These are phyloP conservation scores for Antennarius maculatus DNA, from an alignment of 2,797 vertebrate species.

Conservation along the genomic window DNA sequence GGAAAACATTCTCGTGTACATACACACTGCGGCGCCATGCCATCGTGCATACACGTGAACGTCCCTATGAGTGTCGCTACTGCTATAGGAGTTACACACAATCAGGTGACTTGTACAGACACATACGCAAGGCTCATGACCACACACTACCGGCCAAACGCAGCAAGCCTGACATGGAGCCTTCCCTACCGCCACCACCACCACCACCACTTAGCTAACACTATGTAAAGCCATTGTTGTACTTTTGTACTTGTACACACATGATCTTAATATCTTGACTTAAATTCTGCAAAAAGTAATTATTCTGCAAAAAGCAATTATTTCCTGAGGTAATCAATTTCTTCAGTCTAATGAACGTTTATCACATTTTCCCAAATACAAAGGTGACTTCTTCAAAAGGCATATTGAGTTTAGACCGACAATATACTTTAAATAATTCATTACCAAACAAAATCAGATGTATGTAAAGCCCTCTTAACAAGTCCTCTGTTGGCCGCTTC, in stretches of 20 bases:
- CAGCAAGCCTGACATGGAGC: conserved; percentile 80
- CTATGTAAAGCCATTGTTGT: background rate
- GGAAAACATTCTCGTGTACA: conserved; percentile 95
- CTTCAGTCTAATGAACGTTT: too few relatives aligned
- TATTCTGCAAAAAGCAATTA: background rate
- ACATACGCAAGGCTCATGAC: conserved; percentile 94
- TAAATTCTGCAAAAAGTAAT: background rate
- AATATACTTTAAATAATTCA: too few relatives aligned
- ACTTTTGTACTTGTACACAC: conserved; percentile 9
- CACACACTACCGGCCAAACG: conserved; percentile 86
- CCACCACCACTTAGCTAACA: conserved; percentile 59
- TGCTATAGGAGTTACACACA: conserved; percentile 96
- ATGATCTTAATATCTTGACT: background rate
- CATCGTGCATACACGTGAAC: conserved; percentile 93
- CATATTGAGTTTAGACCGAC: too few relatives aligned
- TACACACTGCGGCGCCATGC: conserved; percentile 93
- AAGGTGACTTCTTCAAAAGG: background rate
- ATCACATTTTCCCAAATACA: background rate
- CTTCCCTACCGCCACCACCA: conserved; percentile 50
- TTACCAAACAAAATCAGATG: too few relatives aligned
- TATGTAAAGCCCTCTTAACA: background rate
- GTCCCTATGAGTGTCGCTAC: conserved; percentile 94
- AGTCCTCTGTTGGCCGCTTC: background rate
- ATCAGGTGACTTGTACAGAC: conserved; percentile 93
- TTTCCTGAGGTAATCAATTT: background rate